phyloP scores from a whole-genome alignment of 2,797 vertebrate genomes.

The Naso thynnoides region DNA sequence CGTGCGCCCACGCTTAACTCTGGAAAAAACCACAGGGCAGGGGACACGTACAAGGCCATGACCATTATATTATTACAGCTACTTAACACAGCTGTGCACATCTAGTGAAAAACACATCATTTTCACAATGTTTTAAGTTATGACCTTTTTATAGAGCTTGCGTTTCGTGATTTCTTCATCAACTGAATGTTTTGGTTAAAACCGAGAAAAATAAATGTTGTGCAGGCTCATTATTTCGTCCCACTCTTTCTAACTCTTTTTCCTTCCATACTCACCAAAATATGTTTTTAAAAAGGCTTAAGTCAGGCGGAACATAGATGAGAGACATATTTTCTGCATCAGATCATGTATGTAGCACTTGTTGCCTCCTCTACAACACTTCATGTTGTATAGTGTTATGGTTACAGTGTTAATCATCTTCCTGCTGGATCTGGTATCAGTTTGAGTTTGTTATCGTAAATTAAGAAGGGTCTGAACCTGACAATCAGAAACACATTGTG shows the following conservation, averaged over 20 bases:
- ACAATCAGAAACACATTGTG: constrained; percentile 32
- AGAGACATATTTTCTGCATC: constrained; percentile 3
- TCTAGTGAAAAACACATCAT: constrained; percentile 40
- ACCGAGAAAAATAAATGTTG: neutral
- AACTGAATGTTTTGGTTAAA: constrained; percentile 6
- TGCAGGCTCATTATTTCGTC: constrained; percentile 17
- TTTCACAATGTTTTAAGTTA: constrained; percentile 39
- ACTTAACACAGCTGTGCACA: constrained; percentile 61
- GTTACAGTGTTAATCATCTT: constrained; percentile 7
- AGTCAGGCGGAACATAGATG: neutral
- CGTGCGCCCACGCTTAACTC: constrained; percentile 73
- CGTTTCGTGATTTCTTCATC: neutral
- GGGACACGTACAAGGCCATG: constrained; percentile 60
- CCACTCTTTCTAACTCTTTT: neutral
- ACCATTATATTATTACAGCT: constrained; percentile 67
- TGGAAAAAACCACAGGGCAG: constrained; percentile 68
- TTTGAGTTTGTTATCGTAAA: constrained; percentile 36
- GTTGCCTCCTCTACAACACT: neutral
- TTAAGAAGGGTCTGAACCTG: neutral
- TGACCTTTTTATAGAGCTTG: constrained; percentile 28
- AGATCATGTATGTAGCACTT: neutral
- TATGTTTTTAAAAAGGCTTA: neutral
- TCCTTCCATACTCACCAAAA: neutral
- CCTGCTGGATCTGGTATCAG: constrained; percentile 20
- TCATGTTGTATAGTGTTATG: constrained; percentile 13